Conservation (phyloP, 1,140 invertebrate genomes). For the Drosophila gunungcola region DNA sequence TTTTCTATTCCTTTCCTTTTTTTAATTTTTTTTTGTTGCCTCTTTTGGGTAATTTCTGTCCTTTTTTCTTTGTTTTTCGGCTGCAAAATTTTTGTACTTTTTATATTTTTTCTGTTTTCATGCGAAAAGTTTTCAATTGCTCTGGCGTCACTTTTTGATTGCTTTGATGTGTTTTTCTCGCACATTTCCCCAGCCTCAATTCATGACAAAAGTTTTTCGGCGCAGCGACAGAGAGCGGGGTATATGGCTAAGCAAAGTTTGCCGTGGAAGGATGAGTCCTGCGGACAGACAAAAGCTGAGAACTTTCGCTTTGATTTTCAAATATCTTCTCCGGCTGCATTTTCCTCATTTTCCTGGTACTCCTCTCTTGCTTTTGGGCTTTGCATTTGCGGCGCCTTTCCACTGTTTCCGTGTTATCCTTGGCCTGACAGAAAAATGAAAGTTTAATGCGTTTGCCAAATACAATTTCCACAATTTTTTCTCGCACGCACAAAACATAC, state of each 20-base stretch:
- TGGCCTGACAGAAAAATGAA: constrained; percentile 82
- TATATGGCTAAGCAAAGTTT: constrained; percentile 30
- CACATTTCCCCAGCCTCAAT: constrained; percentile 81
- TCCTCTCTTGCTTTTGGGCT: constrained; percentile 21
- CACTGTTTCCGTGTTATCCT: constrained; percentile 52
- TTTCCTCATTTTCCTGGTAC: constrained; percentile 24
- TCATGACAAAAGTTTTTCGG: constrained; percentile 81
- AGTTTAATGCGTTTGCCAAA: constrained; percentile 84
- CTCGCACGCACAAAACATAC: constrained; percentile 14
- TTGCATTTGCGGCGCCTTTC: constrained; percentile 45
- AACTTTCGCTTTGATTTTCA: constrained; percentile 84
- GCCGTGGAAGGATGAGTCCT: constrained; percentile 38
- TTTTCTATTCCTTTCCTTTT: constrained; percentile 57
- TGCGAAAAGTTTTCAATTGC: constrained; percentile 83
- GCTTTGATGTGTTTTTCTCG: constrained; percentile 82
- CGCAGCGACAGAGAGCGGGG: constrained; percentile 22
- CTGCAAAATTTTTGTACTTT: constrained; percentile 18
- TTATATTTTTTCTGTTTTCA: constrained; percentile 49
- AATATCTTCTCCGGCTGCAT: constrained; percentile 48
- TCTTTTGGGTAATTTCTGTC: constrained; percentile 38
- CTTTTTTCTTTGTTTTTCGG: constrained; percentile 42
- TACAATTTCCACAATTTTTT: constrained; percentile 77
- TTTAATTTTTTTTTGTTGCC: constrained; percentile 25
- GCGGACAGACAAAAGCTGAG: constrained; percentile 65
- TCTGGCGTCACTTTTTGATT: constrained; percentile 84